phyloP scores from a whole-genome alignment of 1,140 invertebrate species.

The Ganaspis sp. region DNA sequence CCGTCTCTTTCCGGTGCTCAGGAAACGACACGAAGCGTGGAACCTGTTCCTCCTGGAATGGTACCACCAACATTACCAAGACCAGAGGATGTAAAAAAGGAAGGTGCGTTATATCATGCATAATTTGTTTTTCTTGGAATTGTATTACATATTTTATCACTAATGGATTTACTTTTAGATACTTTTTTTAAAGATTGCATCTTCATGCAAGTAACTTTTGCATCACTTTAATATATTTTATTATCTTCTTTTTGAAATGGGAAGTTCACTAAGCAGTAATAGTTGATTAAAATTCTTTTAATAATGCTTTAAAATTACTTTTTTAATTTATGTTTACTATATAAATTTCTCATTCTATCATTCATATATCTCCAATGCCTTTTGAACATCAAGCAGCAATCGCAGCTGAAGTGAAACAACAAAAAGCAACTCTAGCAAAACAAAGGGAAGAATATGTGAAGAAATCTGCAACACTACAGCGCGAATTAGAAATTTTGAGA shows the following conservation, averaged over 20 bases:
- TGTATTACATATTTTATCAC: slow-evolving; percentile 8
- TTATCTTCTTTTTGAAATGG: slow-evolving; percentile 2
- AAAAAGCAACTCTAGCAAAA: slow-evolving; percentile 85
- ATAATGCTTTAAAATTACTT: neutral
- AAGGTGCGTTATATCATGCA: slow-evolving; percentile 62
- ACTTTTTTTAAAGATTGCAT: slow-evolving; percentile 26
- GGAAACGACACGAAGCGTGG: slow-evolving; percentile 45
- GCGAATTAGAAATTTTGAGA: slow-evolving; percentile 85
- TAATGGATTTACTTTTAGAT: slow-evolving; percentile 25
- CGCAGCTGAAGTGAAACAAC: slow-evolving; percentile 87
- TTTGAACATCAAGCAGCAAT: slow-evolving; percentile 78
- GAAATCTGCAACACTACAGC: slow-evolving; percentile 82
- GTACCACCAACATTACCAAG: slow-evolving; percentile 59
- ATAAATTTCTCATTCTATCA: slow-evolving; percentile 20
- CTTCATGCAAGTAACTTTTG: slow-evolving; percentile 18
- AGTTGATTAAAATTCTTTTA: neutral
- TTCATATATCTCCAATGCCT: slow-evolving; percentile 49
- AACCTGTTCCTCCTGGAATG: slow-evolving; percentile 54
- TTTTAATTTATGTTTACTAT: neutral
- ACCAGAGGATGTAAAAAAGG: slow-evolving; percentile 74
- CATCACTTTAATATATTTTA: slow-evolving; percentile 25
- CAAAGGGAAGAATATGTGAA: slow-evolving; percentile 87
- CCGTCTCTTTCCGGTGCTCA: slow-evolving; percentile 46
- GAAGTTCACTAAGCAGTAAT: too few relatives aligned
- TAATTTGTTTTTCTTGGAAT: slow-evolving; percentile 13